Conservation (phyloP, 2,888 invertebrate species). For the Protophormia terraenovae region DNA sequence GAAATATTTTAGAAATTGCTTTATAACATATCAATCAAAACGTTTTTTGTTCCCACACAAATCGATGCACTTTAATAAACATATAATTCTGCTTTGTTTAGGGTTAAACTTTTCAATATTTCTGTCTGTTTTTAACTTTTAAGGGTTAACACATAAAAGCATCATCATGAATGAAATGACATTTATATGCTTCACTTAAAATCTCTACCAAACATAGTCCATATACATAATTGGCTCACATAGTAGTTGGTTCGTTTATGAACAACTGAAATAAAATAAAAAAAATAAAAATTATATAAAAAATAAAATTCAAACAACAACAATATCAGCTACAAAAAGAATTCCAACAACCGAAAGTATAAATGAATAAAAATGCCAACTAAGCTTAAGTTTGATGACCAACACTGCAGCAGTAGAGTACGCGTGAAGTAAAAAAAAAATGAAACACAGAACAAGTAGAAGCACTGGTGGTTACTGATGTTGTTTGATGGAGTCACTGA, state of each 20-base stretch:
- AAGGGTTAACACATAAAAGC: neutral
- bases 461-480: neutral
- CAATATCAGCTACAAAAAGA: neutral
- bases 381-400: constrained; percentile 39
- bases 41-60: too few species aligned
- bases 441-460: too few species aligned
- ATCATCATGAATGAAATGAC: constrained; percentile 23
- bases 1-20: too few species aligned
- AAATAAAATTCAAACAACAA: neutral
- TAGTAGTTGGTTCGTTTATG: constrained; percentile 14
- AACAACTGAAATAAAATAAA: constrained; percentile 37
- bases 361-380: constrained; percentile 31
- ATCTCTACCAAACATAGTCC: neutral
- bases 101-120: neutral
- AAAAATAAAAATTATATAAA: constrained; percentile 17
- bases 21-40: too few species aligned
- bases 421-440: too few species aligned
- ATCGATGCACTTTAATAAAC: too few species aligned
- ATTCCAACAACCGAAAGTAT: constrained; percentile 16
- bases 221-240: constrained; percentile 14
- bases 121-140: neutral
- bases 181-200: constrained; percentile 56
- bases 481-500: constrained; percentile 37
- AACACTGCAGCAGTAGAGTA: neutral
- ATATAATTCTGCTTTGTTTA: too few species aligned